phyloP scores from a whole-genome alignment of 2,113 vertebrate species.

The Campylomormyrus tamandua region DNA sequence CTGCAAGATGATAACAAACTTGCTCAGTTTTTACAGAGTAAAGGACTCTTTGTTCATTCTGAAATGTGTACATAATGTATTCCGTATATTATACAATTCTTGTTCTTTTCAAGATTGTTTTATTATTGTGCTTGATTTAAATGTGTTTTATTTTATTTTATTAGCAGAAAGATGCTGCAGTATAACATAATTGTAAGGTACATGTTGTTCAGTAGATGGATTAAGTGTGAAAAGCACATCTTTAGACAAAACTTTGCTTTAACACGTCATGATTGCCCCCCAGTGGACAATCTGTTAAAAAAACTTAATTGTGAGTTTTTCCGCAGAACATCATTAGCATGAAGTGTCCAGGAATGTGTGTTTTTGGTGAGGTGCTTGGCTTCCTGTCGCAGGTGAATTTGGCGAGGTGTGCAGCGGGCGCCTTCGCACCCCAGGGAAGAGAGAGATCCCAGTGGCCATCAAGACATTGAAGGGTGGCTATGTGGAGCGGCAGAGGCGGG shows the following conservation, averaged over 20 bases:
- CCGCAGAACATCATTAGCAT: neutral
- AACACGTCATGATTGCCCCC: slow-evolving; percentile 34
- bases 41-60: neutral
- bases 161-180: neutral
- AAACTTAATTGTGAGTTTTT: neutral
- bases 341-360: neutral
- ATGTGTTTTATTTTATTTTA: slow-evolving; percentile 18
- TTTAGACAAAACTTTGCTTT: neutral
- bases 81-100: neutral
- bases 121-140: slow-evolving; percentile 20
- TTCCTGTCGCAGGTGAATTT: slow-evolving; percentile 79
- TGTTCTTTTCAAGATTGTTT: slow-evolving; percentile 11
- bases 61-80: neutral
- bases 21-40: neutral
- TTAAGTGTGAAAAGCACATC: neutral
- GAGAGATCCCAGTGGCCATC: slow-evolving; percentile 87
- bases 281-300: slow-evolving; percentile 32
- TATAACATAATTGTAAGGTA: neutral
- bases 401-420: slow-evolving; percentile 93
- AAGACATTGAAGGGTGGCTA: slow-evolving; percentile 93
- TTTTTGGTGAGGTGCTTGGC: neutral
- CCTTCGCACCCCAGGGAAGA: slow-evolving; percentile 82
- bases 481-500: slow-evolving; percentile 80
- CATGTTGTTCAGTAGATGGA: neutral
- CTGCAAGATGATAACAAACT: neutral